Percentiles rank a stretch among this genome's conserved stretches.
phyloP scores from a whole-genome alignment of 2,113 vertebrate species.

The Corvus hawaiiensis region DNA sequence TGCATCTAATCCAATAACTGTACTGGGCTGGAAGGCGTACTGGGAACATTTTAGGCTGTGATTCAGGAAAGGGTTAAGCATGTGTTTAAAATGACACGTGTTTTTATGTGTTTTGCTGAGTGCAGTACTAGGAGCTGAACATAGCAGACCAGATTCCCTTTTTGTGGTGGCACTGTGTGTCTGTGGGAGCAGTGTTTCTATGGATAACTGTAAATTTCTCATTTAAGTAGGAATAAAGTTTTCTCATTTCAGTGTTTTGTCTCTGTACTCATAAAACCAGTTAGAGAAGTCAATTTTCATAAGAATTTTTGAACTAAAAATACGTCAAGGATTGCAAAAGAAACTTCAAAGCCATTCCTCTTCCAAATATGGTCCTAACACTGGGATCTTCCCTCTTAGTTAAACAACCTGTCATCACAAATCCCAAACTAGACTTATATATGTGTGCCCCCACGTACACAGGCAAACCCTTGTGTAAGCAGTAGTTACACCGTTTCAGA shows the following conservation, averaged over 20 bases:
- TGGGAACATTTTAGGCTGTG: neutral
- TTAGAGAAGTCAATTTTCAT: neutral
- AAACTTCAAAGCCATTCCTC: neutral
- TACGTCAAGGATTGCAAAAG: neutral
- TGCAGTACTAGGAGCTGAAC: neutral
- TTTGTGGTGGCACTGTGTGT: neutral
- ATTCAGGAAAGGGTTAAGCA: conserved; percentile 1
- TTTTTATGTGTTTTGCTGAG: neutral
- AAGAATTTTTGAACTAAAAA: neutral
- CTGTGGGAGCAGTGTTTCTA: neutral
- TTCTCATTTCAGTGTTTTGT: neutral
- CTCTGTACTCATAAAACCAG: neutral
- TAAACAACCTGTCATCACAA: neutral
- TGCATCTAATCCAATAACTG: neutral
- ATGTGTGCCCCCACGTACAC: neutral
- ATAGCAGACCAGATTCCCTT: neutral
- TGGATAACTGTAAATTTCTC: neutral
- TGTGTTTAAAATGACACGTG: neutral
- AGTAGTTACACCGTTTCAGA: neutral
- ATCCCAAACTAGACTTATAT: neutral
- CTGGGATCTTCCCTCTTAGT: neutral
- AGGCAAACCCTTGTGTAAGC: neutral
- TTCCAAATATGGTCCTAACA: neutral
- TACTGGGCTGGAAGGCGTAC: neutral
- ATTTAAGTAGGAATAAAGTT: neutral